phyloP scores from a whole-genome alignment of 1,140 invertebrate species.

The Hylyphantes graminicola region DNA sequence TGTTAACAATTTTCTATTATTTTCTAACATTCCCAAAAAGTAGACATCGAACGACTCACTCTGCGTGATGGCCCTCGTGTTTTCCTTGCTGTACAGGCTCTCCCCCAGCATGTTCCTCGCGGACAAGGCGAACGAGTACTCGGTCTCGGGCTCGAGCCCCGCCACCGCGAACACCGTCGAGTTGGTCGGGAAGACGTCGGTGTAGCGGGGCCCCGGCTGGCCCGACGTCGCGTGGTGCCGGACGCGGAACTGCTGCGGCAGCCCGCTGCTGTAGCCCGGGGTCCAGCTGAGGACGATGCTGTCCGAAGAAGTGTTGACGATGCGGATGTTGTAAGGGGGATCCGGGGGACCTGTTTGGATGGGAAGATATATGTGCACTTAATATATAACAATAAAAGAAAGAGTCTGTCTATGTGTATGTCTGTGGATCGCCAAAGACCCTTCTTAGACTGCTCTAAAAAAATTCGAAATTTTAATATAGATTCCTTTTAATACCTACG shows the following conservation, averaged over 20 bases:
- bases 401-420: too few relatives aligned
- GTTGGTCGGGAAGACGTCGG: constrained; percentile 81
- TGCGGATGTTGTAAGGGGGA: constrained; percentile 79
- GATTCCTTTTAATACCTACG: too few relatives aligned
- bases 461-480: too few relatives aligned
- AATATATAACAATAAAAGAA: too few relatives aligned
- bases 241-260: constrained; percentile 83
- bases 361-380: too few relatives aligned
- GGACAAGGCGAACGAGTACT: constrained; percentile 89
- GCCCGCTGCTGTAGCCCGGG: constrained; percentile 94
- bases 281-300: constrained; percentile 85
- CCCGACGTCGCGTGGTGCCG: constrained; percentile 72
- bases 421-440: too few relatives aligned
- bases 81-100: constrained; percentile 70
- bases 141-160: constrained; percentile 81
- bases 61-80: constrained; percentile 48
- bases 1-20: too few relatives aligned
- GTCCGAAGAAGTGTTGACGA: constrained; percentile 89
- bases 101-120: constrained; percentile 86
- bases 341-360: constrained; percentile 77
- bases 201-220: constrained; percentile 66
- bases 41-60: constrained; percentile 22
- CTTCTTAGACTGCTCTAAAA: too few relatives aligned
- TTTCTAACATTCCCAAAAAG: too few relatives aligned
- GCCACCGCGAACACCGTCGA: constrained; percentile 74